Percentiles rank a stretch among this genome's conserved stretches.
phyloP scores from a whole-genome alignment of 2,888 invertebrate species.

The Drosophila koepferae region DNA sequence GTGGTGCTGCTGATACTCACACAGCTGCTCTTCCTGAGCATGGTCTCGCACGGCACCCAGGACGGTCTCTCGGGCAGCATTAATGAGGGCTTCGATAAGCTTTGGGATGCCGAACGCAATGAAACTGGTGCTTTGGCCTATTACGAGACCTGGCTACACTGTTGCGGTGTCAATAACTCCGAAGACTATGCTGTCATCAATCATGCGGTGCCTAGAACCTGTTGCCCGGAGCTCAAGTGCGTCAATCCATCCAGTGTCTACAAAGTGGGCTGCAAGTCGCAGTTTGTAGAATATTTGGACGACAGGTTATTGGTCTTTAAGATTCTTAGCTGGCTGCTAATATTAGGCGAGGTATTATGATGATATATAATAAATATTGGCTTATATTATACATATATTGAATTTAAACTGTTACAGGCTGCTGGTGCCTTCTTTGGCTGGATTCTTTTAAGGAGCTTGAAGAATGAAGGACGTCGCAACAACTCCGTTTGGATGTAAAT shows the following conservation, averaged over 20 bases:
- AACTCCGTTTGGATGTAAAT: slow-evolving; percentile 80
- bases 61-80: slow-evolving; percentile 81
- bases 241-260: slow-evolving; percentile 55
- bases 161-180: slow-evolving; percentile 79
- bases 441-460: slow-evolving; percentile 73
- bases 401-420: slow-evolving; percentile 47
- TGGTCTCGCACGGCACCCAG: slow-evolving; percentile 81
- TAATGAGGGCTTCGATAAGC: slow-evolving; percentile 73
- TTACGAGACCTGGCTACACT: slow-evolving; percentile 80
- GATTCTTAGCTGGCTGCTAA: slow-evolving; percentile 75
- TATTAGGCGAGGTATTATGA: slow-evolving; percentile 73
- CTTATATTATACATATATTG: not conserved
- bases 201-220: slow-evolving; percentile 73
- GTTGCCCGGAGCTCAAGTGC: slow-evolving; percentile 73
- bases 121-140: slow-evolving; percentile 74
- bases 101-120: slow-evolving; percentile 75
- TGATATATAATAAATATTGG: not conserved
- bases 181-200: slow-evolving; percentile 75
- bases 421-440: slow-evolving; percentile 73
- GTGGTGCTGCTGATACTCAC: slow-evolving; percentile 70
- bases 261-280: slow-evolving; percentile 71
- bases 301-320: slow-evolving; percentile 75
- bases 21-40: slow-evolving; percentile 79
- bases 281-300: slow-evolving; percentile 78
- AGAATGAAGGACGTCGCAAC: slow-evolving; percentile 76